Conservation (phyloP, 2,888 invertebrate genomes). For the Cheilosia pagana region DNA sequence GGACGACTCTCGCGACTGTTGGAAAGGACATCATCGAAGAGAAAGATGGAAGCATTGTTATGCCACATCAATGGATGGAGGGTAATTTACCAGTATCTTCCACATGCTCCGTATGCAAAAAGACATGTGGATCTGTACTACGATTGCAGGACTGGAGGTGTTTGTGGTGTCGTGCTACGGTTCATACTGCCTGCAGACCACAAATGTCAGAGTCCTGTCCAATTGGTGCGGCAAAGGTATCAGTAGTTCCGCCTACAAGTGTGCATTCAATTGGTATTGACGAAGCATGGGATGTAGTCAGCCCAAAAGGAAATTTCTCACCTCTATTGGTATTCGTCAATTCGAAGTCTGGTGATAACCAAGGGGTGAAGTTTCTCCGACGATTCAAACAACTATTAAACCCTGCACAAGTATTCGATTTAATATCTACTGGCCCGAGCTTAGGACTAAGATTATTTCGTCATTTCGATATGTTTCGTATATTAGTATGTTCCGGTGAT, state of each 20-base stretch:
- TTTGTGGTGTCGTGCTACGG: constrained; percentile 96
- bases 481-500: constrained; percentile 98
- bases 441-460: constrained; percentile 93
- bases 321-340: constrained; percentile 98
- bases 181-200: constrained; percentile 96
- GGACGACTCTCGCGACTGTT: constrained; percentile 97
- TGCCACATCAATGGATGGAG: constrained; percentile 99
- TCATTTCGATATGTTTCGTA: constrained; percentile 97
- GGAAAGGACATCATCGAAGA: constrained; percentile 98
- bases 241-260: constrained; percentile 96
- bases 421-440: constrained; percentile 94
- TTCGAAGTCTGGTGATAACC: constrained; percentile 99
- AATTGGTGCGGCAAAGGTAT: constrained; percentile 94
- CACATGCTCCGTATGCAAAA: constrained; percentile 96
- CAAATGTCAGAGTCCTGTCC: constrained; percentile 91
- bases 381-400: constrained; percentile 97
- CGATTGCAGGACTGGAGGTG: constrained; percentile 98
- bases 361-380: constrained; percentile 97
- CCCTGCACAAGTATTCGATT: constrained; percentile 98
- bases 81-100: constrained; percentile 98
- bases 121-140: constrained; percentile 97
- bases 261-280: constrained; percentile 95
- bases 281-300: constrained; percentile 95
- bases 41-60: constrained; percentile 93
- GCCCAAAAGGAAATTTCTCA: constrained; percentile 85